phyloP scores from a whole-genome alignment of 1,140 invertebrate species.

The Artemia franciscana region DNA sequence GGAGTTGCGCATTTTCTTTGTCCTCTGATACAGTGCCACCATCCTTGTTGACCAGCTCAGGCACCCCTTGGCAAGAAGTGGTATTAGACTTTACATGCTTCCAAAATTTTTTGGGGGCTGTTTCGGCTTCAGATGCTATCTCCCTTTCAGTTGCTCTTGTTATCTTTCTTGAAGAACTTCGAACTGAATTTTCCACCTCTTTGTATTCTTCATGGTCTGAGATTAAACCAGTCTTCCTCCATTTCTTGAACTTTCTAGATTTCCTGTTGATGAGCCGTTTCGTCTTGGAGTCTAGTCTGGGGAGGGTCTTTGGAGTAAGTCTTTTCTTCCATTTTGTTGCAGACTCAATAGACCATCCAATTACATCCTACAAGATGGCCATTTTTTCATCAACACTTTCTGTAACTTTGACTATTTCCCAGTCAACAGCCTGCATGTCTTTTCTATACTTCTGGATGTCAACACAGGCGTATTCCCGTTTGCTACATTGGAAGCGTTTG shows the following conservation, averaged over 20 bases:
- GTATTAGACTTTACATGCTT: not conserved
- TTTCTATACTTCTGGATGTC: too few species aligned
- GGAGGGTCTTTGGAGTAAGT: not conserved
- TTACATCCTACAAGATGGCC: not conserved
- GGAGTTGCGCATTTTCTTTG: not conserved
- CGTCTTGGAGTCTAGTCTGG: not conserved
- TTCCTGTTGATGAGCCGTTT: too few species aligned
- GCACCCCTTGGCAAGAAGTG: not conserved
- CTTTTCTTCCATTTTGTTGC: not conserved
- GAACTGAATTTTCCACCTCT: too few species aligned
- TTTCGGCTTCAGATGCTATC: not conserved
- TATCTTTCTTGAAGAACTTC: not conserved
- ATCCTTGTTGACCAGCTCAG: too few species aligned
- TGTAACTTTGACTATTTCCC: not conserved
- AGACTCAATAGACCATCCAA: not conserved
- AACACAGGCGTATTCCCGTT: too few species aligned
- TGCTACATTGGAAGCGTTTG: too few species aligned
- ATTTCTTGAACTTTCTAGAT: too few species aligned
- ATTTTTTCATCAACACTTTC: not conserved
- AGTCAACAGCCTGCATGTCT: not conserved
- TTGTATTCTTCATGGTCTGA: too few species aligned
- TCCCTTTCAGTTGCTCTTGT: not conserved
- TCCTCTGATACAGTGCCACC: not conserved
- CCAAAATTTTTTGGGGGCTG: not conserved
- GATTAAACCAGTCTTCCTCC: too few species aligned